phyloP scores from a whole-genome alignment of 2,888 invertebrate species.

The Plutella xylostella region DNA sequence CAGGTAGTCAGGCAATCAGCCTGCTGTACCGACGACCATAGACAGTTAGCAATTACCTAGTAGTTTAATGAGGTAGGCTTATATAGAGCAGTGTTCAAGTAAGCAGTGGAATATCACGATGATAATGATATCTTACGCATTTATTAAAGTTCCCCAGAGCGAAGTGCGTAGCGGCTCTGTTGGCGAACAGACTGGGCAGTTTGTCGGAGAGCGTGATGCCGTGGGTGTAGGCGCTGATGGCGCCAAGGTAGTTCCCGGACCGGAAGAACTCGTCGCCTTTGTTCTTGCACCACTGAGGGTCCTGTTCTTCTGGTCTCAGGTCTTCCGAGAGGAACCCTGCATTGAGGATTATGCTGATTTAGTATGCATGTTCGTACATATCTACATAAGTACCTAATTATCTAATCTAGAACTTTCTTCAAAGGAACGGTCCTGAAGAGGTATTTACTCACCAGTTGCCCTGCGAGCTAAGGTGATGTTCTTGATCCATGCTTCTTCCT shows the following conservation, averaged over 20 bases:
- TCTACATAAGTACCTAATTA: no score
- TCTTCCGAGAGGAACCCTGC: conserved; percentile 80
- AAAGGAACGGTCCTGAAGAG: no score
- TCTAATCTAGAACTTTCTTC: no score
- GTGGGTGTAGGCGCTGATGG: conserved; percentile 84
- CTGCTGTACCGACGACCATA: no score
- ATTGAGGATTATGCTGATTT: no score
- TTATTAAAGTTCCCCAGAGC: conserved; percentile 80
- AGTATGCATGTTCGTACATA: no score
- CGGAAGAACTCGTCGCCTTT: conserved; percentile 86
- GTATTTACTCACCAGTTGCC: conserved; percentile 46
- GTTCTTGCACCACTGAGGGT: conserved; percentile 84
- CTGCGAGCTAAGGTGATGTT: conserved; percentile 82
- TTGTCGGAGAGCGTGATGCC: conserved; percentile 80
- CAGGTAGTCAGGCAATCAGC: no score
- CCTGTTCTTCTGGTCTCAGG: conserved; percentile 81
- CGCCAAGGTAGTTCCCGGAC: conserved; percentile 80
- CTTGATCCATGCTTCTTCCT: conserved; percentile 84
- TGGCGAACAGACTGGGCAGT: conserved; percentile 79
- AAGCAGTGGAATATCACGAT: no score
- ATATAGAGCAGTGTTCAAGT: no score
- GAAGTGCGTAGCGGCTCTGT: conserved; percentile 84
- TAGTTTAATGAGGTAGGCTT: no score
- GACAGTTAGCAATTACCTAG: no score
- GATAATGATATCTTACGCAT: conserved; percentile 59